Evolutionary conservation across 23 tunicate genomes (phyloP).

Genomic region (Aplidium turbinatum): DNA sequence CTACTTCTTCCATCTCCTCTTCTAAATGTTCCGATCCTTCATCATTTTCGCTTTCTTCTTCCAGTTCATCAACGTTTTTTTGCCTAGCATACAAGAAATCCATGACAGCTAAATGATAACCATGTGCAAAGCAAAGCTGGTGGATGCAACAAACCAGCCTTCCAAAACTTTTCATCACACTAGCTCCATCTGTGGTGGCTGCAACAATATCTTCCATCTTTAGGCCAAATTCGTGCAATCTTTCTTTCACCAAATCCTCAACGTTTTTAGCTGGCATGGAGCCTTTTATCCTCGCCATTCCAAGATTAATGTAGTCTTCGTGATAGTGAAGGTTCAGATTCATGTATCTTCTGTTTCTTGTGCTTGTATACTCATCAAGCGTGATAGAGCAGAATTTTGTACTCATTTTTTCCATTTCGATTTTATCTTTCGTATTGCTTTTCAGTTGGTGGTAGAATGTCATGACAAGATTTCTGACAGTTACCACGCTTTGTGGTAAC

Average conservation of each 20-base stretch:
- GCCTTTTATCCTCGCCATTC: constrained; percentile 53
- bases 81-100: constrained; percentile 60
- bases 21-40: too few species aligned
- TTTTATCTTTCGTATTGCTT: background rate
- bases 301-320: constrained; percentile 42
- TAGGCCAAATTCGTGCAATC: constrained; percentile 58
- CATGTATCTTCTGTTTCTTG: constrained; percentile 54
- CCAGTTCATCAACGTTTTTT: too few species aligned
- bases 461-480: too few species aligned
- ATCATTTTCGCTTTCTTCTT: too few species aligned
- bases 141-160: constrained; percentile 49
- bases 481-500: too few species aligned
- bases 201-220: constrained; percentile 62
- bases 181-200: constrained; percentile 72
- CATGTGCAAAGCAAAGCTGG: constrained; percentile 60
- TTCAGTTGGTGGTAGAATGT: too few species aligned
- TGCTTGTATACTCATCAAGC: constrained; percentile 53
- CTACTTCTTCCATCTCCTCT: constrained; percentile 53
- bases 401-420: constrained; percentile 43
- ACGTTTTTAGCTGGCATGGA: constrained; percentile 58
- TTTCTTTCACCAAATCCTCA: constrained; percentile 58
- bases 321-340: constrained; percentile 56
- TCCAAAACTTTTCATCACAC: constrained; percentile 73
- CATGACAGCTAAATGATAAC: constrained; percentile 56
- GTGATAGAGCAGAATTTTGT: constrained; percentile 59